Percentiles rank a stretch among this genome's conserved stretches.
phyloP scores from a whole-genome alignment of 2,797 vertebrate species.

The Lepilemur septentrionalis region DNA sequence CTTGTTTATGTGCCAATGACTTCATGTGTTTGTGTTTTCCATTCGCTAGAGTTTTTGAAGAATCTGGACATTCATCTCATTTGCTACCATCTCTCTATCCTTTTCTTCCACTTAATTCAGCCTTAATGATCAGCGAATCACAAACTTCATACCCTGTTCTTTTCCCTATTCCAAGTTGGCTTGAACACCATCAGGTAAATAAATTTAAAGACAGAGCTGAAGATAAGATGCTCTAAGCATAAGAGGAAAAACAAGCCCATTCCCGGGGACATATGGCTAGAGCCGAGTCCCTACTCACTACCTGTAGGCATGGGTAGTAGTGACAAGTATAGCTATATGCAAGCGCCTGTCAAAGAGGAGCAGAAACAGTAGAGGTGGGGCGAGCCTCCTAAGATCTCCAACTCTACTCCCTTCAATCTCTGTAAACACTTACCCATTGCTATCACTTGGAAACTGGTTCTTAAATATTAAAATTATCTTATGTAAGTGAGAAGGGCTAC shows the following conservation, averaged over 20 bases:
- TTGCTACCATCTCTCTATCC: neutral
- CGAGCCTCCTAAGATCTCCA: neutral
- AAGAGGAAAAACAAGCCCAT: neutral
- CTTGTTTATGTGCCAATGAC: neutral
- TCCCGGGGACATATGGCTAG: neutral
- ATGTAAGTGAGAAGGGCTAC: neutral
- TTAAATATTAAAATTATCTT: neutral
- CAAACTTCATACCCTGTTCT: neutral
- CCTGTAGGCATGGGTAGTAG: neutral
- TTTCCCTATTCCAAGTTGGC: neutral
- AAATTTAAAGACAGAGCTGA: neutral
- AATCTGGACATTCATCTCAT: neutral
- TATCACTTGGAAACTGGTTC: neutral
- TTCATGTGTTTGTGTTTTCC: neutral
- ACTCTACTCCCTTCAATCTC: neutral
- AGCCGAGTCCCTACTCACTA: fast-evolving
- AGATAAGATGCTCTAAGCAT: neutral
- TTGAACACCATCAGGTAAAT: neutral
- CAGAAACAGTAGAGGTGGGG: no score
- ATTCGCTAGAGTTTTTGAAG: neutral
- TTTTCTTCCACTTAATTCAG: neutral
- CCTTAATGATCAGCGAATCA: neutral
- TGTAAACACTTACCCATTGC: neutral
- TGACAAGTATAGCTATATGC: fast-evolving
- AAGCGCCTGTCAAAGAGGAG: neutral